Conservation (phyloP, 2,797 vertebrate species). For the Zonotrichia albicollis region DNA sequence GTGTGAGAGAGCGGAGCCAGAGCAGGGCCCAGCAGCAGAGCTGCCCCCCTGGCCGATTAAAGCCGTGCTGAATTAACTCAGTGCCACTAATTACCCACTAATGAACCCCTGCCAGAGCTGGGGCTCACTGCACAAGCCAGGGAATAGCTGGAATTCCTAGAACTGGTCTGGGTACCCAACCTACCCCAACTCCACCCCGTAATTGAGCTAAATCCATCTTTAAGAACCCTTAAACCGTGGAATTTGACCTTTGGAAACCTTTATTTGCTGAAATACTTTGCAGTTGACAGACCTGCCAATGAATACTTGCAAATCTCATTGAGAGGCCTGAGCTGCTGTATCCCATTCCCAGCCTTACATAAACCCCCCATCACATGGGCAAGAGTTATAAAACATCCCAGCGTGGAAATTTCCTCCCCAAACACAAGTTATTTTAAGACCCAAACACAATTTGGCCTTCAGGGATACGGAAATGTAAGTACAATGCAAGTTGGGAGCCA, state of each 20-base stretch:
- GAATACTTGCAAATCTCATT: not conserved
- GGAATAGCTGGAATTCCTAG: slow-evolving; percentile 39
- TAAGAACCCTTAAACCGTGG: not conserved
- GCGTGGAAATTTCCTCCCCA: not conserved
- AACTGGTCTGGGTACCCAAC: not conserved
- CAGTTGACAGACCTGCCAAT: not conserved
- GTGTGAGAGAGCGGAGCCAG: not conserved
- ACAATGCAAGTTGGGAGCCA: not conserved
- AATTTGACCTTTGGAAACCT: slow-evolving; percentile 28
- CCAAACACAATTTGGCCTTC: not conserved
- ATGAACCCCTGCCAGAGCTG: not conserved
- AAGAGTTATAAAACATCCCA: not conserved
- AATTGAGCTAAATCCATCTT: not conserved
- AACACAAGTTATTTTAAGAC: not conserved
- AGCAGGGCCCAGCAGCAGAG: not conserved
- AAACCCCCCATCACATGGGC: not conserved
- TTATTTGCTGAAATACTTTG: slow-evolving; percentile 38
- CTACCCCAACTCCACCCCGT: not conserved
- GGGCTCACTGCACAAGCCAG: not conserved
- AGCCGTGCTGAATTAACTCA: not conserved
- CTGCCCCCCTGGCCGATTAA: not conserved
- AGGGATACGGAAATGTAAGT: not conserved
- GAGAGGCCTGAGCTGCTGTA: not conserved
- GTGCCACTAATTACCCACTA: not conserved
- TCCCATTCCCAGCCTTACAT: slow-evolving; percentile 2